phyloP scores from a whole-genome alignment of 2,888 invertebrate genomes.

The Drosophila prostipennis region DNA sequence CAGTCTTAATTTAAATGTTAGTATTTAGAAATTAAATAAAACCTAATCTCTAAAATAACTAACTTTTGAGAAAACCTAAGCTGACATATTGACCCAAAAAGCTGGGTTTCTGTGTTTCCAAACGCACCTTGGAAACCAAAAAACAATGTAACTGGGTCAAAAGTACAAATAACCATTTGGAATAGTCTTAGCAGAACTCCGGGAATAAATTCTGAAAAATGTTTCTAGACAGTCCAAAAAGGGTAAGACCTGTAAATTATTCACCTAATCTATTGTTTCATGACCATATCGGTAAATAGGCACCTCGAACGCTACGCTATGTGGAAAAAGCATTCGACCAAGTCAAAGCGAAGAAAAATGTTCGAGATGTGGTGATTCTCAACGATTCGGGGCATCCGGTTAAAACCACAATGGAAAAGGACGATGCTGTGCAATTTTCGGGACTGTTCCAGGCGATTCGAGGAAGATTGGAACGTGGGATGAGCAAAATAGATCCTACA shows the following conservation, averaged over 20 bases:
- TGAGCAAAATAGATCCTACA: conserved; percentile 73
- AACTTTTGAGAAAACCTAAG: neutral
- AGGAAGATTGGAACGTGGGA: conserved; percentile 75
- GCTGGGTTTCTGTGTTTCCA: conserved; percentile 16
- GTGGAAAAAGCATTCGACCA: conserved; percentile 78
- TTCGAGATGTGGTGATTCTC: conserved; percentile 79
- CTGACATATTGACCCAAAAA: conserved; percentile 55
- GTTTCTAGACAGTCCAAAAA: conserved; percentile 49
- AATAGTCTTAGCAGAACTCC: too few relatives aligned
- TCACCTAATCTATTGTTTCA: neutral
- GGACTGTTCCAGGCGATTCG: conserved; percentile 79
- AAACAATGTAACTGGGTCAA: conserved; percentile 18
- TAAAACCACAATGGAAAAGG: conserved; percentile 76
- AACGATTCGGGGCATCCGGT: conserved; percentile 81
- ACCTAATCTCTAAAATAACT: neutral
- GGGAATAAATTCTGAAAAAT: conserved; percentile 21
- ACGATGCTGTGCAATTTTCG: conserved; percentile 73
- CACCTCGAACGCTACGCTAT: conserved; percentile 74
- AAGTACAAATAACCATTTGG: neutral
- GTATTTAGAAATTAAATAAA: neutral
- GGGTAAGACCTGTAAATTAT: conserved; percentile 22
- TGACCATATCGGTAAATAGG: conserved; percentile 18
- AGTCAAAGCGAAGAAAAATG: conserved; percentile 72
- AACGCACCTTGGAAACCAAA: conserved; percentile 39
- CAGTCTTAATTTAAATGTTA: neutral